These are phyloP conservation scores for Sminthopsis crassicaudata DNA, from an alignment of 2,113 vertebrate species.

Conservation along the genomic window DNA sequence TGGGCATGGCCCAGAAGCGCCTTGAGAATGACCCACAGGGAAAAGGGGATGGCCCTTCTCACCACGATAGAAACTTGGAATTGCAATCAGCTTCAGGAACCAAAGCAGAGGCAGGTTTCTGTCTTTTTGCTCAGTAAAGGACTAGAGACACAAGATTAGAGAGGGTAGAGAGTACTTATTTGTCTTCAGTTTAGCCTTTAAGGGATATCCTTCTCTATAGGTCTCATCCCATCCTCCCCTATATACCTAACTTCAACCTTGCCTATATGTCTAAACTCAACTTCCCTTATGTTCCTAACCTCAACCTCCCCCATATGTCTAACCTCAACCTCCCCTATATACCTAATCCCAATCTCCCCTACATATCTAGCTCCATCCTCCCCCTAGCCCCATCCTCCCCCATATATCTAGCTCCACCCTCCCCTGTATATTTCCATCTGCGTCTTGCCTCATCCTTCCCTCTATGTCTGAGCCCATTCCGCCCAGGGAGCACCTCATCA, in stretches of 20 bases:
- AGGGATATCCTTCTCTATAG: slow-evolving; percentile 43
- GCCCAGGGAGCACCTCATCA: background rate
- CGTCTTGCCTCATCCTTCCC: background rate
- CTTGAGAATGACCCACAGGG: slow-evolving; percentile 61
- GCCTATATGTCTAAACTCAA: background rate
- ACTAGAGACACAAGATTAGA: slow-evolving; percentile 64
- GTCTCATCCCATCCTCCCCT: background rate
- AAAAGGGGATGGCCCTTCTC: slow-evolving; percentile 56
- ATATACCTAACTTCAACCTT: too few species aligned
- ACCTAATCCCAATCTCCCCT: too few species aligned
- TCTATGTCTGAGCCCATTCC: background rate
- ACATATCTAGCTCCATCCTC: too few species aligned
- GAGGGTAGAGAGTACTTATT: slow-evolving; percentile 67
- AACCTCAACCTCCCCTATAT: too few species aligned
- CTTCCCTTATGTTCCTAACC: background rate
- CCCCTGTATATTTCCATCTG: background rate
- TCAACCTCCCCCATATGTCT: too few species aligned
- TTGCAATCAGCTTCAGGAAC: slow-evolving; percentile 63
- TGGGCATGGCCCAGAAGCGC: background rate
- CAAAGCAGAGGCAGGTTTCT: slow-evolving; percentile 71
- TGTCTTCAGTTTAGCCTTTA: slow-evolving; percentile 50
- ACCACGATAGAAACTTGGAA: slow-evolving; percentile 69
- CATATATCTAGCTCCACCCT: background rate
- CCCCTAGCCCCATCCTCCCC: too few species aligned
- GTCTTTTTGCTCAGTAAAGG: slow-evolving; percentile 71